Evolutionary conservation across 2,888 invertebrate genomes (phyloP), one percentile per base, ranked within the genome.

Genomic region (Sicus ferrugineus): DNA sequence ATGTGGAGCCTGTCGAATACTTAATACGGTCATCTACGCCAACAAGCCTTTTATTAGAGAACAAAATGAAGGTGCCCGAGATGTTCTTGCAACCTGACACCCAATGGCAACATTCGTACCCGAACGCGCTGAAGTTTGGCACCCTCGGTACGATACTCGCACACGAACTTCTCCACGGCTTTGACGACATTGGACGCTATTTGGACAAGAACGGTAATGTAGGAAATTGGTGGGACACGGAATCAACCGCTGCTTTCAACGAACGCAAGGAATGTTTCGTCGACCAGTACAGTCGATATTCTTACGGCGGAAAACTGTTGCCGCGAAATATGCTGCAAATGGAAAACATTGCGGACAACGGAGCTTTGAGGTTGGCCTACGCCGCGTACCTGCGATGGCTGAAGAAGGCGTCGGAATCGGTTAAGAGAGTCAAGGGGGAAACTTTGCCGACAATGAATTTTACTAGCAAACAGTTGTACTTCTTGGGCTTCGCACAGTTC

Each of bases 301-400:
- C 69, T 1, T 80, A 81, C 52, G 71, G 77, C 26, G 79, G 78
- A 0, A 73, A 70, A 0, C 66, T 26, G 3, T 61, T 83, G 6
- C 80, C 81, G 0, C 74, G 75, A 31, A 75, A 76, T 16, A 73
- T 68, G 0, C 69, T 73, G 0, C 81, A 83, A 42, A 74, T 79
- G 26, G 84, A 84, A 69, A 81, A 84, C 62, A 80, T 83, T 54
- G 84, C 85, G 38, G 85, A 84, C 30, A 84, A 82, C 68, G 84
- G 82, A 0, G 85, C 80, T 6, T 23, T 84, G 9, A 79, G 81
- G 21, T 71, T 83, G 50, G 83, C 84, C 19, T 84, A 78, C 61
- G 73, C 74, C 21, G 82, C 85, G 31, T 83, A 83, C 72, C 70
- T 77, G n/a, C 75, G 73, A 6, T 82, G 83, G 82, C 74, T 76